These are phyloP conservation scores for Athene cunicularia DNA, from an alignment of 2,113 vertebrate species.

Conservation along the genomic window DNA sequence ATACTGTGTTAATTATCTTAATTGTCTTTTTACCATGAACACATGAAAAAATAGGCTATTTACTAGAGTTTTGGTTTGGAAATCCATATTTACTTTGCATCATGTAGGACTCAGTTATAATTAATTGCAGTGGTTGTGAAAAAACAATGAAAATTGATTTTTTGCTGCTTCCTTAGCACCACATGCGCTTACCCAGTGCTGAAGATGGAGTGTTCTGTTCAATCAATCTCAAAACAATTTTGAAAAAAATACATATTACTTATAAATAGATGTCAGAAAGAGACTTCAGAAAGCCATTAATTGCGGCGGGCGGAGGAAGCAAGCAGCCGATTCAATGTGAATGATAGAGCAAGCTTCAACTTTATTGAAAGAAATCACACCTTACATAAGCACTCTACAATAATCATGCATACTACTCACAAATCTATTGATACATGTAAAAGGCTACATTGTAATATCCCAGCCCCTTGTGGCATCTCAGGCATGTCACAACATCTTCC, in stretches of 20 bases:
- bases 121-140: neutral
- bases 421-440: too few species aligned
- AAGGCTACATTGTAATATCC: too few species aligned
- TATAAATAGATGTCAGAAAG: neutral
- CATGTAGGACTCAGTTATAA: neutral
- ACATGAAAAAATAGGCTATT: neutral
- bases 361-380: too few species aligned
- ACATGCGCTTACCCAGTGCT: neutral
- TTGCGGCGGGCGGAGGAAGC: too few species aligned
- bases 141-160: neutral
- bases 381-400: too few species aligned
- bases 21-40: neutral
- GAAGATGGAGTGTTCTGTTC: neutral
- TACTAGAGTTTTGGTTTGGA: neutral
- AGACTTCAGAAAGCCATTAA: neutral
- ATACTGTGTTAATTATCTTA: neutral
- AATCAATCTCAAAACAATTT: neutral
- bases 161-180: neutral
- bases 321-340: too few species aligned
- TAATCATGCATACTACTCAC: too few species aligned
- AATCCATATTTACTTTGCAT: neutral
- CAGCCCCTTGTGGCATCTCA: too few species aligned
- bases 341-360: too few species aligned
- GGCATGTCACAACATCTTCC: too few species aligned
- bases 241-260: neutral